Conservation (phyloP, 2,797 vertebrate species). For the Cirrhinus molitorella region DNA sequence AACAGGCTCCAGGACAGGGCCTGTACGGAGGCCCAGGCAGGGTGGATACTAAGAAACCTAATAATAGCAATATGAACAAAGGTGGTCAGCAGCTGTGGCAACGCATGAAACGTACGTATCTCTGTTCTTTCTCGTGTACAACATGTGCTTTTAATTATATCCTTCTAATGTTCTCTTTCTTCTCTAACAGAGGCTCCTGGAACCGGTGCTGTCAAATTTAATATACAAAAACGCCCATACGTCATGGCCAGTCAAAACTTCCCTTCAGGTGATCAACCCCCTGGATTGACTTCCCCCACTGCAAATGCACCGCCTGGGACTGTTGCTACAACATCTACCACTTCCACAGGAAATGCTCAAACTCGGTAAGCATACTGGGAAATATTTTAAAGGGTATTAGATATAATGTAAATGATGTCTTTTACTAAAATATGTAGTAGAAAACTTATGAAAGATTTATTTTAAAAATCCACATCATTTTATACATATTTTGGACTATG, state of each 20-base stretch:
- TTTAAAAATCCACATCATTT: too few species aligned
- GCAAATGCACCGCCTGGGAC: conserved; percentile 61
- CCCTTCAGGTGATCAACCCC: conserved; percentile 77
- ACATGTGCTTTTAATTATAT: not conserved
- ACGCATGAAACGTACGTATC: conserved; percentile 87
- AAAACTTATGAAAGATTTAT: too few species aligned
- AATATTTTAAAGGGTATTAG: not conserved
- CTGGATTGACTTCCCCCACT: conserved; percentile 63
- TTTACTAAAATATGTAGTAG: too few species aligned
- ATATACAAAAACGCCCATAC: conserved; percentile 88
- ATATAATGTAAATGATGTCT: too few species aligned
- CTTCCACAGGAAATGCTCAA: conserved; percentile 69
- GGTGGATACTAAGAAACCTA: conserved; percentile 72
- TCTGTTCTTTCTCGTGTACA: not conserved
- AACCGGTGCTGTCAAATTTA: conserved; percentile 87
- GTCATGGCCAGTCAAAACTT: conserved; percentile 82
- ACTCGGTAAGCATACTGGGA: conserved; percentile 75
- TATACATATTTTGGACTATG: too few species aligned
- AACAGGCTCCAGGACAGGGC: conserved; percentile 66
- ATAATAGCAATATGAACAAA: conserved; percentile 79
- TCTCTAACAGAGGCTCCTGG: conserved; percentile 85
- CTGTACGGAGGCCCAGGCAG: conserved; percentile 74
- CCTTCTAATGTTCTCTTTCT: not conserved
- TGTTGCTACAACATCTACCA: conserved; percentile 59
- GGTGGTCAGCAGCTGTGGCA: conserved; percentile 90